Conservation (phyloP, 2,113 vertebrate species). For the Lophotis ruficrista region DNA sequence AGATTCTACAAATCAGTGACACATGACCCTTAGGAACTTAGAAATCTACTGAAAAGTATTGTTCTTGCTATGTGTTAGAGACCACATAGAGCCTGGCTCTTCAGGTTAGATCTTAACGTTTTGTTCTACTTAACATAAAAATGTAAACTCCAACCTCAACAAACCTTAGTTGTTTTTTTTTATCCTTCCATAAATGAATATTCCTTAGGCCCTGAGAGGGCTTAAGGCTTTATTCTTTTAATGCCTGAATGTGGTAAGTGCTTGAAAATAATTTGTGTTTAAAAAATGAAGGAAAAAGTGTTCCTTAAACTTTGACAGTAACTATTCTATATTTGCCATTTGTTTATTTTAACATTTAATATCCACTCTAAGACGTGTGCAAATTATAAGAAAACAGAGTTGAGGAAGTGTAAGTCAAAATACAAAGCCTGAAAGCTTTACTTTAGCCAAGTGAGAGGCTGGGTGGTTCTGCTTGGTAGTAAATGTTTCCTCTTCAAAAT, state of each 20-base stretch:
- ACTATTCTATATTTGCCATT: neutral
- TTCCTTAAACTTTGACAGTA: neutral
- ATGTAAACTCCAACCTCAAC: neutral
- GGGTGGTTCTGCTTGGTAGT: neutral
- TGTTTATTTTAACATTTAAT: neutral
- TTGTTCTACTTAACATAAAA: neutral
- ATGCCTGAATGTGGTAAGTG: neutral
- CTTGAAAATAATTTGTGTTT: neutral
- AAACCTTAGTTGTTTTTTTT: neutral
- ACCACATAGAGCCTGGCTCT: neutral
- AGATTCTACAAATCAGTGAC: neutral
- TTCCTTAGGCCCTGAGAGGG: neutral
- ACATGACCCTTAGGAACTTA: neutral
- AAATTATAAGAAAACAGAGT: neutral
- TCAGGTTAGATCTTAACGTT: neutral
- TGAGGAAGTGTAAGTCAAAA: neutral
- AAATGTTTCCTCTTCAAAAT: neutral
- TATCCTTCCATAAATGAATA: neutral
- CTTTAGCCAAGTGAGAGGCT: neutral
- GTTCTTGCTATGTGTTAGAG: neutral
- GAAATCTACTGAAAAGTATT: neutral
- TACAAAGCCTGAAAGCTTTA: neutral
- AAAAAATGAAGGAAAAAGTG: neutral
- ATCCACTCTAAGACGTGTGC: neutral
- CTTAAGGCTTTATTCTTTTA: neutral